phyloP scores from a whole-genome alignment of 2,113 vertebrate genomes.

The Nannobrachium achirus region DNA sequence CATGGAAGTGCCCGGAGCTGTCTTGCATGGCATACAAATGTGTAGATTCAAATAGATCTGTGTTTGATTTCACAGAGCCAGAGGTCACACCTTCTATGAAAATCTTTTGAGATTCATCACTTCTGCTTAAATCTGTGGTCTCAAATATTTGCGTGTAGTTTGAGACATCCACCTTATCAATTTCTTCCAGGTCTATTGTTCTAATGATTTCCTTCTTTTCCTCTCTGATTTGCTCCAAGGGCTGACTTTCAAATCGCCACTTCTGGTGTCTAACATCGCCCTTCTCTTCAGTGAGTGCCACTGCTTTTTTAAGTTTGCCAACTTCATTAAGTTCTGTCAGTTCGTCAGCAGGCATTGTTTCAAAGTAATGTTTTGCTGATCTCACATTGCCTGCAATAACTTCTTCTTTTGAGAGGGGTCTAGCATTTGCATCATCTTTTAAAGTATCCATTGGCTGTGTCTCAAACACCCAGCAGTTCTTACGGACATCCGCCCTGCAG shows the following conservation, averaged over 20 bases:
- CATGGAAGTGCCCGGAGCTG: slow-evolving; percentile 87
- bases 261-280: slow-evolving; percentile 90
- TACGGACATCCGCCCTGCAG: slow-evolving; percentile 79
- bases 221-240: slow-evolving; percentile 88
- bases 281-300: slow-evolving; percentile 83
- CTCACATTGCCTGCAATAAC: slow-evolving; percentile 87
- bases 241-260: slow-evolving; percentile 90
- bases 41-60: slow-evolving; percentile 87
- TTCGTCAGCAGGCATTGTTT: slow-evolving; percentile 83
- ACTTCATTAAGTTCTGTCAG: slow-evolving; percentile 84
- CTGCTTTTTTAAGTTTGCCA: slow-evolving; percentile 83
- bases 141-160: slow-evolving; percentile 88
- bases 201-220: slow-evolving; percentile 82
- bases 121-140: slow-evolving; percentile 78
- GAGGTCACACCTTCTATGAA: slow-evolving; percentile 84
- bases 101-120: slow-evolving; percentile 83
- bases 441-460: slow-evolving; percentile 87
- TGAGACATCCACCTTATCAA: slow-evolving; percentile 86
- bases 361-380: slow-evolving; percentile 88
- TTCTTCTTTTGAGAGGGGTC: slow-evolving; percentile 73
- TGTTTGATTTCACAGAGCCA: slow-evolving; percentile 87
- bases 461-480: slow-evolving; percentile 90
- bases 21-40: slow-evolving; percentile 90
- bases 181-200: slow-evolving; percentile 87
- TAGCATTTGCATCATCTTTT: slow-evolving; percentile 81